These are phyloP conservation scores for Intellagama lesueurii DNA, from an alignment of 2,797 vertebrate species.

Conservation along the genomic window DNA sequence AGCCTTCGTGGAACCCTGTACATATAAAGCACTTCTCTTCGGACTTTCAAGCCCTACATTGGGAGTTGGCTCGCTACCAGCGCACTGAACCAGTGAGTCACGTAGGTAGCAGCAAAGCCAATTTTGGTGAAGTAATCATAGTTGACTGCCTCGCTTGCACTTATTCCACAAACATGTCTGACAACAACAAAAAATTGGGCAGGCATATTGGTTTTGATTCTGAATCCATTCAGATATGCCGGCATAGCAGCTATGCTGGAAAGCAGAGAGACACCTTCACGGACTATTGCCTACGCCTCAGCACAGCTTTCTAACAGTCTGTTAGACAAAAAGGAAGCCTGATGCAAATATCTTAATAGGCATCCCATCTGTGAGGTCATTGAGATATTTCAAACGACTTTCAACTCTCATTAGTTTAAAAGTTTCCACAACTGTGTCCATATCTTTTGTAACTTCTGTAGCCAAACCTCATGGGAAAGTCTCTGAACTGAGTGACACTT, in stretches of 20 bases:
- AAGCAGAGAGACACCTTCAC: slow-evolving; percentile 94
- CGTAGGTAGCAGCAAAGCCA: slow-evolving; percentile 80
- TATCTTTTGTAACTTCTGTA: slow-evolving; percentile 85
- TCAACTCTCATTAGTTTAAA: slow-evolving; percentile 91
- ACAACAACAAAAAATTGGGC: slow-evolving; percentile 77
- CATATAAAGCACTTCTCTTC: slow-evolving; percentile 77
- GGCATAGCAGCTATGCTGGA: slow-evolving; percentile 84
- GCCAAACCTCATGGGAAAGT: slow-evolving; percentile 86
- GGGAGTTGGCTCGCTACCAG: slow-evolving; percentile 84
- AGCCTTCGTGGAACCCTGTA: slow-evolving; percentile 69
- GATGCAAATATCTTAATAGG: slow-evolving; percentile 88
- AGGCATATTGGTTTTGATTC: slow-evolving; percentile 75
- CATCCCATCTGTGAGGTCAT: slow-evolving; percentile 89
- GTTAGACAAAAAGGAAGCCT: slow-evolving; percentile 83
- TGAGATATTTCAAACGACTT: slow-evolving; percentile 84
- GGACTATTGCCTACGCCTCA: slow-evolving; percentile 92
- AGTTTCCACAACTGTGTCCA: slow-evolving; percentile 78
- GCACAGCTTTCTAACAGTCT: slow-evolving; percentile 85
- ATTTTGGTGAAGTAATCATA: slow-evolving; percentile 77
- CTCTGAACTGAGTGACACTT: slow-evolving; percentile 82
- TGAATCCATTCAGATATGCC: slow-evolving; percentile 80
- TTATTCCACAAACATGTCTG: slow-evolving; percentile 68
- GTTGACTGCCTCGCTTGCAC: slow-evolving; percentile 71
- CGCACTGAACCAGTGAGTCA: slow-evolving; percentile 89
- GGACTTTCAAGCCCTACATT: slow-evolving; percentile 82